These are phyloP conservation scores for Rhabdomys dilectus DNA, from an alignment of 2,113 vertebrate species.

Conservation along the genomic window DNA sequence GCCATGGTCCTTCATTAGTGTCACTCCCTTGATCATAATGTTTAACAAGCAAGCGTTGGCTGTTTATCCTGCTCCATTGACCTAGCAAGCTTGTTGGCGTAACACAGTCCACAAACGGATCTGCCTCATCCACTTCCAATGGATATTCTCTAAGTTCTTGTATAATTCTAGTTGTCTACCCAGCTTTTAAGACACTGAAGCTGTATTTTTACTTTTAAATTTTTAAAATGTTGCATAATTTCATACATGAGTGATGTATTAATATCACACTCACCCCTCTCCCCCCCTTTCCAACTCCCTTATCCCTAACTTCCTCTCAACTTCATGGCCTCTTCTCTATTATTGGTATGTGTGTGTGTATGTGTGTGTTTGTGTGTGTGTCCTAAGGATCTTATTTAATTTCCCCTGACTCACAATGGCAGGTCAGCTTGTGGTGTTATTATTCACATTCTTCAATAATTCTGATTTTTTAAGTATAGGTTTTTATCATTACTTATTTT, in stretches of 20 bases:
- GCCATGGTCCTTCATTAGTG: not conserved
- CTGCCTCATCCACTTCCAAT: not conserved
- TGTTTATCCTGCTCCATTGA: not conserved
- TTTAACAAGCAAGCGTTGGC: not conserved
- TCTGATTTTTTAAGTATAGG: not conserved
- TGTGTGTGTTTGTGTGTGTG: not conserved
- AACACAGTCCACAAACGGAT: not conserved
- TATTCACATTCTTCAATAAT: not conserved
- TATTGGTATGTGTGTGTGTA: not conserved
- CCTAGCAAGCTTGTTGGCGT: not conserved
- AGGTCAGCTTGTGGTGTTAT: not conserved
- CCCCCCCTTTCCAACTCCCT: too few species aligned
- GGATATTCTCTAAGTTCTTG: not conserved
- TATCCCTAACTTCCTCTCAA: not conserved
- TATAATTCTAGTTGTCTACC: constrained; percentile 25
- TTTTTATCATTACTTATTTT: constrained; percentile 2
- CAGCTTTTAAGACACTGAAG: constrained; percentile 2
- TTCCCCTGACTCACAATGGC: not conserved
- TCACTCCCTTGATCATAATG: constrained; percentile 46
- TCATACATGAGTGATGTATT: not conserved
- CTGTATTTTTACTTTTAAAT: not conserved
- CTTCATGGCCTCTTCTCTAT: not conserved
- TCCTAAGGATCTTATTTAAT: not conserved
- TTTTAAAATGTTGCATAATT: not conserved
- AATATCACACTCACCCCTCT: not conserved